phyloP scores from a whole-genome alignment of 53 echinoderm and acorn worm genomes.

The Holothuria leucospilota region DNA sequence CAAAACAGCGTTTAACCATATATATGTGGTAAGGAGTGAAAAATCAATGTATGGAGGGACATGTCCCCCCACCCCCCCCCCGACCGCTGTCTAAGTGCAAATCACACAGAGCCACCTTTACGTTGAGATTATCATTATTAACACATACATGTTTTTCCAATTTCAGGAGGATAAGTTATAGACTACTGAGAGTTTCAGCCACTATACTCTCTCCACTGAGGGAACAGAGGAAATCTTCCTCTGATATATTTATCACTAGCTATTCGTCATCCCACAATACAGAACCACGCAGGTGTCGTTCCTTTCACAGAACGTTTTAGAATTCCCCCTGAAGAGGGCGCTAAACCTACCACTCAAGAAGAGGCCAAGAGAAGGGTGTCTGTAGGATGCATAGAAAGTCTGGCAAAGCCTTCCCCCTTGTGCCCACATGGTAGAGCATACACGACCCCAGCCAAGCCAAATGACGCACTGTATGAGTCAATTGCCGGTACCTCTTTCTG shows the following conservation, averaged over 20 bases:
- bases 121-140: too few relatives aligned
- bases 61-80: too few relatives aligned
- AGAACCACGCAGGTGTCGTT: slow-evolving; percentile 9
- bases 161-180: slow-evolving; percentile 29
- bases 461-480: slow-evolving; percentile 33
- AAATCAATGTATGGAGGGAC: too few relatives aligned
- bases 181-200: neutral
- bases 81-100: too few relatives aligned
- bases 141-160: too few relatives aligned
- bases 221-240: neutral
- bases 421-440: slow-evolving; percentile 33
- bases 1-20: too few relatives aligned
- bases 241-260: neutral
- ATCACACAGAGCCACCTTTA: too few relatives aligned
- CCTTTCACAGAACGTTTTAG: neutral
- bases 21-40: too few relatives aligned
- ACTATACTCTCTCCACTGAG: neutral
- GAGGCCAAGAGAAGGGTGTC: neutral
- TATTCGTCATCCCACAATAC: slow-evolving; percentile 7
- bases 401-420: neutral
- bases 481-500: slow-evolving; percentile 7
- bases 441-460: slow-evolving; percentile 22
- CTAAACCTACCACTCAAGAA: neutral
- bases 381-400: neutral
- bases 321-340: neutral